Percentiles rank a stretch among this genome's conserved stretches.
Conservation (phyloP, 2,888 invertebrate species). For the Hecatera dysodea region DNA sequence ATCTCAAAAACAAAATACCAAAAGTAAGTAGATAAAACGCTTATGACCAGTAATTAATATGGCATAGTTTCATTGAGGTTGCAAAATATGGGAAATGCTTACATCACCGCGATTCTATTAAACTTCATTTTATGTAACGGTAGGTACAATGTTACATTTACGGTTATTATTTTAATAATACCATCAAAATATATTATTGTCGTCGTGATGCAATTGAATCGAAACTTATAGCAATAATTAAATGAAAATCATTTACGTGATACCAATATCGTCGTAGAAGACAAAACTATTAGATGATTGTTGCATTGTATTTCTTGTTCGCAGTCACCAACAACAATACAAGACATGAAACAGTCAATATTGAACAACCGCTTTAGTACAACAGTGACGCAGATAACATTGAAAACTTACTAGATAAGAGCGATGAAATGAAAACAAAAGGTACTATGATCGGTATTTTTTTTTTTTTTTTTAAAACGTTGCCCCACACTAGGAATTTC, state of each 20-base stretch:
- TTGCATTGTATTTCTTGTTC: constrained; percentile 40
- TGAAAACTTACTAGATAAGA: constrained; percentile 26
- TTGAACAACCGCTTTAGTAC: constrained; percentile 31
- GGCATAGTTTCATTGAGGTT: constrained; percentile 70
- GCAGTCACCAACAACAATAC: constrained; percentile 23
- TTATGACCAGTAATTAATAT: constrained; percentile 69
- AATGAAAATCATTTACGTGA: constrained; percentile 60
- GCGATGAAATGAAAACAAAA: constrained; percentile 6
- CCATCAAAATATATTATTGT: constrained; percentile 67
- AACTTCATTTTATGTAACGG: constrained; percentile 64
- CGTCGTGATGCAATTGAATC: constrained; percentile 62
- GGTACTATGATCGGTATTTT: neutral
- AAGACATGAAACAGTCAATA: constrained; percentile 34
- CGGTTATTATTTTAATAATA: constrained; percentile 75
- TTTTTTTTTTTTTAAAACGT: too few species aligned
- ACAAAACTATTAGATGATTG: constrained; percentile 44
- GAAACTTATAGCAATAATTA: constrained; percentile 56
- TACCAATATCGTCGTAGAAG: constrained; percentile 42
- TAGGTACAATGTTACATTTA: constrained; percentile 65
- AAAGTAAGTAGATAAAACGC: constrained; percentile 60
- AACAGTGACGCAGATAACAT: constrained; percentile 23
- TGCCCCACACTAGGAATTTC: too few species aligned
- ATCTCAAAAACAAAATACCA: constrained; percentile 61
- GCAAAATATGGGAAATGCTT: constrained; percentile 73
- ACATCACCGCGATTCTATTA: constrained; percentile 68